Conservation (phyloP, 2,113 vertebrate genomes). For the Seriola aureovittata region DNA sequence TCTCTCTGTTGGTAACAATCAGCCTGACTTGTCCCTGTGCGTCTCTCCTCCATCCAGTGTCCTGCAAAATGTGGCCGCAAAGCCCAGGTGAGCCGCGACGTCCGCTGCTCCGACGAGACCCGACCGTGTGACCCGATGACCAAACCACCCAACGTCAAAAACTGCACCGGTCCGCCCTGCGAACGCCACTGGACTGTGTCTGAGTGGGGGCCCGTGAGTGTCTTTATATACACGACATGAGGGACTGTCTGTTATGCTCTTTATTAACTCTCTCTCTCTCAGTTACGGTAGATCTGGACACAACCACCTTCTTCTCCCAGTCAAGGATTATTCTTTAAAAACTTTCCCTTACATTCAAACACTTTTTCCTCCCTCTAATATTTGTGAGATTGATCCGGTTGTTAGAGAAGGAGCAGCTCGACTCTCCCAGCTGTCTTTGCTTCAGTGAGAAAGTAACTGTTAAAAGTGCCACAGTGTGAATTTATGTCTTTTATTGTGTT, state of each 20-base stretch:
- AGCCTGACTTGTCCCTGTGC: not conserved
- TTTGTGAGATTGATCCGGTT: not conserved
- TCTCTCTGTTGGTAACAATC: not conserved
- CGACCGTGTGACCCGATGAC: constrained; percentile 88
- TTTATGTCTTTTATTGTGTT: constrained; percentile 20
- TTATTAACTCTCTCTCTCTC: too few species aligned
- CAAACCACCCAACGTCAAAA: constrained; percentile 87
- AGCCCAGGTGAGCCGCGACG: constrained; percentile 91
- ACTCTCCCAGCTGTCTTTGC: not conserved
- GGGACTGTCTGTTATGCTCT: too few species aligned
- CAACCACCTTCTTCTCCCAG: too few species aligned
- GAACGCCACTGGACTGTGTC: constrained; percentile 97
- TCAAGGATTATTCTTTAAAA: not conserved
- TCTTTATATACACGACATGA: too few species aligned
- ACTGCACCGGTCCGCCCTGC: constrained; percentile 94
- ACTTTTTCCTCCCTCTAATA: not conserved
- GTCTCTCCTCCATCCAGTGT: constrained; percentile 84
- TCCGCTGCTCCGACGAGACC: constrained; percentile 94
- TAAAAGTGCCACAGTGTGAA: constrained; percentile 18
- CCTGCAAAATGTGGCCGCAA: constrained; percentile 91
- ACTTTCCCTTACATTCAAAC: not conserved
- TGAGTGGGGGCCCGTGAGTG: constrained; percentile 96
- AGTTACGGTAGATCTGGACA: too few species aligned
- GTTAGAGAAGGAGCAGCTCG: not conserved
- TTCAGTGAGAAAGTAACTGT: not conserved